These are phyloP conservation scores for Rousettus madagascariensis DNA, from an alignment of 2,797 vertebrate species.

Conservation along the genomic window DNA sequence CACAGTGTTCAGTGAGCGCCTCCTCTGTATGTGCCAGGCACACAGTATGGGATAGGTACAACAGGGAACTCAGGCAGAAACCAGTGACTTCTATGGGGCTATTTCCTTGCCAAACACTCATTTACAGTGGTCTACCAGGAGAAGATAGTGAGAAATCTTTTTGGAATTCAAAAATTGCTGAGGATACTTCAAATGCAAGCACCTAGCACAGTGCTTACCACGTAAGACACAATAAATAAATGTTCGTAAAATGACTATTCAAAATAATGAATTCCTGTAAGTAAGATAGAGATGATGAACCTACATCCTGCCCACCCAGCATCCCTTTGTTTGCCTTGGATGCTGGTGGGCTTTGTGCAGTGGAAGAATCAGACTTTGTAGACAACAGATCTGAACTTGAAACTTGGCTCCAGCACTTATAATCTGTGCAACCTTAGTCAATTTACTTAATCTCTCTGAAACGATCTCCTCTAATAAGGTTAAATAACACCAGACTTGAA, in stretches of 20 bases:
- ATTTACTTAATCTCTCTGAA: conserved; percentile 15
- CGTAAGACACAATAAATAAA: not conserved
- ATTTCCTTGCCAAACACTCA: not conserved
- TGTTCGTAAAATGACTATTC: not conserved
- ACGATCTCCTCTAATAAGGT: conserved; percentile 32
- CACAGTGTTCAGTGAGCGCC: not conserved
- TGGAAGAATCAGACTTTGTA: not conserved
- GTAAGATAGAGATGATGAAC: not conserved
- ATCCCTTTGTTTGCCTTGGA: not conserved
- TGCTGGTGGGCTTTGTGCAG: not conserved
- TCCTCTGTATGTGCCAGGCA: not conserved
- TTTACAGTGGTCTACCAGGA: not conserved
- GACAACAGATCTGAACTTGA: not conserved
- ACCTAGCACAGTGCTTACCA: not conserved
- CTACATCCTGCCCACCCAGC: not conserved
- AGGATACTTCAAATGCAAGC: not conserved
- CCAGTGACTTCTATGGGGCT: not conserved
- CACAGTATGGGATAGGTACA: not conserved
- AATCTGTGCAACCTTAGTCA: not conserved
- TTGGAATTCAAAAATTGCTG: not conserved
- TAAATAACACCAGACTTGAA: not conserved
- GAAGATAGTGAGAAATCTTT: not conserved
- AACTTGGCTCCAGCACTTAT: not conserved
- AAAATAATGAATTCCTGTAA: not conserved
- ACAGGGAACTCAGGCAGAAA: not conserved